phyloP scores from a whole-genome alignment of 2,888 invertebrate genomes.

The Sipha maydis region DNA sequence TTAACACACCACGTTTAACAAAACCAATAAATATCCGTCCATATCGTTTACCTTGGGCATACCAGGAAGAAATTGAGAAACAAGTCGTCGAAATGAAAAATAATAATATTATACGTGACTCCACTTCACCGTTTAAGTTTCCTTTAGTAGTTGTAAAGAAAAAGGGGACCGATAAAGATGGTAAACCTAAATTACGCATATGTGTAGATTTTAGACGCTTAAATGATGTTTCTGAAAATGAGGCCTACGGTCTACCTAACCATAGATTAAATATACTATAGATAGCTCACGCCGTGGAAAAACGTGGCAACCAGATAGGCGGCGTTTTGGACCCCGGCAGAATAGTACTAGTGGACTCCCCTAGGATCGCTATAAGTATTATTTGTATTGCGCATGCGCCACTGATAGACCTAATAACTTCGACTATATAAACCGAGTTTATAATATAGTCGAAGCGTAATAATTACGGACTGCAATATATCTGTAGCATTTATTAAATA shows the following conservation, averaged over 20 bases:
- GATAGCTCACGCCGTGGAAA: too few species aligned
- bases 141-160: background rate
- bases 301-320: too few species aligned
- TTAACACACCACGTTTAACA: background rate
- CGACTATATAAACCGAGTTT: too few species aligned
- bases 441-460: too few species aligned
- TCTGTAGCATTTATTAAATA: too few species aligned
- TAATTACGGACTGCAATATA: too few species aligned
- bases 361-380: too few species aligned
- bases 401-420: too few species aligned
- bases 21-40: background rate
- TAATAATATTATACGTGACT: background rate
- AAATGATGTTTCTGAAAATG: background rate
- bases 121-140: background rate
- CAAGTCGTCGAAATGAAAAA: background rate
- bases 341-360: too few species aligned
- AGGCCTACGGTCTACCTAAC: background rate
- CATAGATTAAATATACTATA: too few species aligned
- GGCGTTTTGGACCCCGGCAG: too few species aligned
- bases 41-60: background rate
- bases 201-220: background rate
- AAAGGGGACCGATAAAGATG: background rate
- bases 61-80: background rate
- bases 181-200: background rate
- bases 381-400: too few species aligned